Conservation (phyloP, 2,797 vertebrate genomes). For the Hypotaenidia philippensis region DNA sequence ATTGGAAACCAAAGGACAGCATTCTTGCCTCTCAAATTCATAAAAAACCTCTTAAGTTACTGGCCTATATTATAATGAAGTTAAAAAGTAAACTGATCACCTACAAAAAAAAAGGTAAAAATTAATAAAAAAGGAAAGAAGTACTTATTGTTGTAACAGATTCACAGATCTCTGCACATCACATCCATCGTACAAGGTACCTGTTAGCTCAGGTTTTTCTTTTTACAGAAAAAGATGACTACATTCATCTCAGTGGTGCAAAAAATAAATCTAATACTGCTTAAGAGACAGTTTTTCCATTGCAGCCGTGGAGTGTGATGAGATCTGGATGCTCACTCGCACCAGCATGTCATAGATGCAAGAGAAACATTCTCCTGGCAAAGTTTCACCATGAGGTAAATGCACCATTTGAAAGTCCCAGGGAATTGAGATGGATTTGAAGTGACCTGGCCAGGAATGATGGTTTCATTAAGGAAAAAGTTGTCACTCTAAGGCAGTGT, state of each 20-base stretch:
- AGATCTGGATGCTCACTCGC: not conserved
- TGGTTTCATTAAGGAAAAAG: not conserved
- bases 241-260: constrained; percentile 36
- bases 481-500: not conserved
- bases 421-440: constrained; percentile 4
- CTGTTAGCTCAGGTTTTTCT: constrained; percentile 9
- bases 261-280: not conserved
- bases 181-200: not conserved
- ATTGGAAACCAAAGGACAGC: constrained; percentile 1
- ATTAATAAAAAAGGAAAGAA: not conserved
- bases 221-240: constrained; percentile 25
- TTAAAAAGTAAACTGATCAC: constrained; percentile 46
- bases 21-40: not conserved
- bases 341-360: not conserved
- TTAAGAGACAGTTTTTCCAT: not conserved
- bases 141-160: constrained; percentile 26
- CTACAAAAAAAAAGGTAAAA: constrained; percentile 49
- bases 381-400: constrained; percentile 45
- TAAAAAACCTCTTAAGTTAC: constrained; percentile 28
- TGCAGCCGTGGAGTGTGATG: not conserved
- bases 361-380: constrained; percentile 3
- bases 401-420: not conserved
- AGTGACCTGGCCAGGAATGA: constrained; percentile 17
- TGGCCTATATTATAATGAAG: constrained; percentile 49
- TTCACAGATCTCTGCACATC: constrained; percentile 5